Conservation (phyloP, 2,797 vertebrate genomes). For the Spinus pinus region DNA sequence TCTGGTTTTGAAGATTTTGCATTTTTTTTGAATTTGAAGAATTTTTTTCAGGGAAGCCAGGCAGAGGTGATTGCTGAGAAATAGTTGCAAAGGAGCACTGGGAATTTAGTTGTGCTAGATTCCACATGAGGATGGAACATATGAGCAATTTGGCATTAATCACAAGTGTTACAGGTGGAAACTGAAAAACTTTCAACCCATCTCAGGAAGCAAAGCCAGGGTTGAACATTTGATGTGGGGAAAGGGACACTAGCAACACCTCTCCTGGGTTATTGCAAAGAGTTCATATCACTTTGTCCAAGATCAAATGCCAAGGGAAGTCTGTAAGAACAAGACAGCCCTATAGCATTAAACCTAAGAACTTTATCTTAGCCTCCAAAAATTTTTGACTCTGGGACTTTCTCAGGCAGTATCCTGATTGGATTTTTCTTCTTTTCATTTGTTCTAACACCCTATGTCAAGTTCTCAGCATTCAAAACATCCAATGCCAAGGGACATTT, state of each 20-base stretch:
- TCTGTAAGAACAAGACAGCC: not conserved
- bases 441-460: not conserved
- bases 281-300: not conserved
- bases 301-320: not conserved
- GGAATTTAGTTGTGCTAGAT: not conserved
- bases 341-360: not conserved
- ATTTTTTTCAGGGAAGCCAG: not conserved
- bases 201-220: not conserved
- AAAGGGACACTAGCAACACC: not conserved
- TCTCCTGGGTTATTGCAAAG: not conserved
- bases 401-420: not conserved
- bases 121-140: not conserved
- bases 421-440: not conserved
- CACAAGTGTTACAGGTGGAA: not conserved
- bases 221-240: fast-evolving
- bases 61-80: not conserved
- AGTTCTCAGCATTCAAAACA: not conserved
- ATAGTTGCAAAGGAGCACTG: not conserved
- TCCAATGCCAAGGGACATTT: not conserved
- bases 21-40: not conserved
- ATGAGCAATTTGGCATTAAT: not conserved
- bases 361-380: not conserved
- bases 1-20: not conserved
- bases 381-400: not conserved
- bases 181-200: not conserved